Evolutionary conservation across 2,888 invertebrate species (phyloP).

Genomic region (Nycteola revayana): DNA sequence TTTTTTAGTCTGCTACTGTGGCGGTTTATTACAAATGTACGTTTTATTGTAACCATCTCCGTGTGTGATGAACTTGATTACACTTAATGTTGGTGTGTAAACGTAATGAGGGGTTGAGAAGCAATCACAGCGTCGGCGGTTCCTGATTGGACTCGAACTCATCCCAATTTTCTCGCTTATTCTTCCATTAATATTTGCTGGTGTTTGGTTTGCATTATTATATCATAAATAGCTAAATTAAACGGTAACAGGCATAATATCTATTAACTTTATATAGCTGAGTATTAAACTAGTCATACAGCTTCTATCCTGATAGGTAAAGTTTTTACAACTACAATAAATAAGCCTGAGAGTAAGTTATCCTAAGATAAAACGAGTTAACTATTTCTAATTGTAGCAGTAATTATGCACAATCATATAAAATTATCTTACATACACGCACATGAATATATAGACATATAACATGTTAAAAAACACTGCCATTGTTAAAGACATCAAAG

Average conservation of each 20-base stretch:
- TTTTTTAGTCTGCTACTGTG: conserved; percentile 10
- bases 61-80: conserved; percentile 75
- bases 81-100: conserved; percentile 70
- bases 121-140: conserved; percentile 56
- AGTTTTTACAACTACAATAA: too few species aligned
- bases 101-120: conserved; percentile 68
- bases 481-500: conserved; percentile 18
- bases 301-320: too few species aligned
- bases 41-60: conserved; percentile 68
- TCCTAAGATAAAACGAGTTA: too few species aligned
- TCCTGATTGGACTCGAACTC: conserved; percentile 61
- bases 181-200: conserved; percentile 33
- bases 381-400: too few species aligned
- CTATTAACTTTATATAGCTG: neutral
- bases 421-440: too few species aligned
- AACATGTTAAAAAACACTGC: conserved; percentile 9
- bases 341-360: too few species aligned
- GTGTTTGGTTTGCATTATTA: conserved; percentile 25
- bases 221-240: conserved; percentile 20
- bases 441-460: too few species aligned
- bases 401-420: too few species aligned
- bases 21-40: conserved; percentile 51
- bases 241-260: conserved; percentile 1
- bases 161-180: conserved; percentile 49
- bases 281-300: too few species aligned